Evolutionary conservation across 2,113 vertebrate genomes (phyloP), one percentile per base, ranked within the genome.

Genomic region (Galeopterus variegatus): DNA sequence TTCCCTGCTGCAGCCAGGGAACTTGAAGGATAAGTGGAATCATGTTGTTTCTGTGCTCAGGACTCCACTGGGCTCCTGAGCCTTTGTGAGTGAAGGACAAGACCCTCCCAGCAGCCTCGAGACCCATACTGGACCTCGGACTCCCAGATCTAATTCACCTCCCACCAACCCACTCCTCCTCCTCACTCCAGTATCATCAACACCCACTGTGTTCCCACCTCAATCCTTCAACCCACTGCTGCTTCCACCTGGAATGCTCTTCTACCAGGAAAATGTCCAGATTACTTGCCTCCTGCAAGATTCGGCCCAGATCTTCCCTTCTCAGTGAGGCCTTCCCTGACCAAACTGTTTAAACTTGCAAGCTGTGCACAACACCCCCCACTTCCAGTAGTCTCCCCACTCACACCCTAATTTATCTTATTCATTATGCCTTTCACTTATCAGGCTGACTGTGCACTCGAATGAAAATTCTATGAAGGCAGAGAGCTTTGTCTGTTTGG

Each of bases 91-190:
- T 54, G 24, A 24, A 58, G 62, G 56, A 36, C n/a, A 18, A 56
- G n/a, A n/a, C 33, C 33, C 58, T n/a, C 28, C 65, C 56, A 28
- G 3, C 1, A 5, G 58, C 54, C 70, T 21, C 14, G 33, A 54
- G 48, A 15, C 36, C 36, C 18, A 26, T 65, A 26, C 21, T 11
- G 17, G 60, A 54, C 62, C 77, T 67, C 24, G 0, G 0, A 14
- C 18, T 2, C 1, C 6, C 0, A 0, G 18, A 60, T 69, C 60
- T 31, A 28, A 85, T 18, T 36, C 19, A 4, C 28, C 8, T n/a
- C 14, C 48, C 17, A 2, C 58, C 11, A 14, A 15, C 4, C 18
- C 11, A 4, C 13, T 8, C 36, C 5, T 21, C 36, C 56, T 14
- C 67, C 26, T 60, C 50, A 33, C 23, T n/a, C 52, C 19, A 2